These are phyloP conservation scores for Biston betularia DNA, from an alignment of 2,888 invertebrate species.

Conservation along the genomic window DNA sequence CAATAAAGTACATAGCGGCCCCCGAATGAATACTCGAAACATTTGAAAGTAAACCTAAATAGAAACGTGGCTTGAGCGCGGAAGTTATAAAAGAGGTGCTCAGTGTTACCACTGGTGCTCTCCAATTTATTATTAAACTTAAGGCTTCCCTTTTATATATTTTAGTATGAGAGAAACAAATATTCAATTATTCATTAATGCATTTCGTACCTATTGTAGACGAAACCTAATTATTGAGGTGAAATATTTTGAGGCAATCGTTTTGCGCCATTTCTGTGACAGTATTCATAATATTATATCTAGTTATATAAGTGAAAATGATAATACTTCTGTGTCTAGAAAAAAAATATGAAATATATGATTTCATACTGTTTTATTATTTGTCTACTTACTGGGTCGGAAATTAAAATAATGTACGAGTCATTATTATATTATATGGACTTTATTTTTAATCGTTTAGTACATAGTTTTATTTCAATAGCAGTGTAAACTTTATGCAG, in stretches of 20 bases:
- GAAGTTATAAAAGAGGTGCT: slow-evolving; percentile 62
- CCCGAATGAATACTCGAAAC: slow-evolving; percentile 49
- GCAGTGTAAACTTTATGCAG: slow-evolving; percentile 72
- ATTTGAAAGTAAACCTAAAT: slow-evolving; percentile 42
- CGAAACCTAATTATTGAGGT: slow-evolving; percentile 37
- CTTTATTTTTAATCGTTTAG: slow-evolving; percentile 50
- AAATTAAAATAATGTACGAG: slow-evolving; percentile 15
- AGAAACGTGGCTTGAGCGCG: slow-evolving; percentile 51
- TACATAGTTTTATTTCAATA: slow-evolving; percentile 64
- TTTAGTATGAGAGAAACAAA: slow-evolving; percentile 50
- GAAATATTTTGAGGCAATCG: slow-evolving; percentile 10
- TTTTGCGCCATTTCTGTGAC: slow-evolving; percentile 13
- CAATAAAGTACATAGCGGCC: slow-evolving; percentile 64
- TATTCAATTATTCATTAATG: slow-evolving; percentile 40
- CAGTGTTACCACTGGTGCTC: slow-evolving; percentile 72
- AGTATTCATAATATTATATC: slow-evolving; percentile 32
- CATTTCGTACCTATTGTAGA: slow-evolving; percentile 44
- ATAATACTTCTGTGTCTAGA: slow-evolving; percentile 18
- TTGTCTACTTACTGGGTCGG: slow-evolving; percentile 24
- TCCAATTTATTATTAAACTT: slow-evolving; percentile 50
- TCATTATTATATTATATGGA: slow-evolving; percentile 26
- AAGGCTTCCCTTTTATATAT: slow-evolving; percentile 67
- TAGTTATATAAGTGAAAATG: slow-evolving; percentile 40
- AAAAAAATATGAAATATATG: slow-evolving; percentile 17
- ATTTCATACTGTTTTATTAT: slow-evolving; percentile 4